Evolutionary conservation across 1,140 invertebrate species (phyloP).

Genomic region (Acromyrmex heyeri): DNA sequence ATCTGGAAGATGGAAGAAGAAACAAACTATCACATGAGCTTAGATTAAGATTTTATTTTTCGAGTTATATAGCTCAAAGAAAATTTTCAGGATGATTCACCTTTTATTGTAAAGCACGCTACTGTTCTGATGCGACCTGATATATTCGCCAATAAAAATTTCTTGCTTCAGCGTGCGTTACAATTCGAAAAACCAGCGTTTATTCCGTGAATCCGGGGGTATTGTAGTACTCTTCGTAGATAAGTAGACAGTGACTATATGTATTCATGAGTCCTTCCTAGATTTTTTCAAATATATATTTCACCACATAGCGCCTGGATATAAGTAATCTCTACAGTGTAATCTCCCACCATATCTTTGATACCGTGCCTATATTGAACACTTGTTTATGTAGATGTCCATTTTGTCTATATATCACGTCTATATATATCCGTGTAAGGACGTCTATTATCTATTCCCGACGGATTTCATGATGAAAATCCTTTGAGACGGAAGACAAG

Average conservation of each 20-base stretch:
- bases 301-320: slow-evolving; percentile 23
- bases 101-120: background rate
- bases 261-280: slow-evolving; percentile 26
- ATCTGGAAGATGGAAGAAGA: background rate
- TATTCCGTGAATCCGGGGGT: slow-evolving; percentile 38
- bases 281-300: slow-evolving; percentile 19
- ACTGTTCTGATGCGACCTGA: background rate
- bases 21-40: background rate
- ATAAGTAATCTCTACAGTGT: slow-evolving; percentile 40
- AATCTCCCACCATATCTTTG: slow-evolving; percentile 27
- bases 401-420: slow-evolving; percentile 8
- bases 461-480: slow-evolving; percentile 7
- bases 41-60: background rate
- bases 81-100: background rate
- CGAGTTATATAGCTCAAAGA: background rate
- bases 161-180: background rate
- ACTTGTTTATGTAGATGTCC: slow-evolving; percentile 34
- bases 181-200: slow-evolving; percentile 10
- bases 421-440: background rate
- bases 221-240: slow-evolving; percentile 51
- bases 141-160: background rate
- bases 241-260: slow-evolving; percentile 45
- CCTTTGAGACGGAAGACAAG: background rate
- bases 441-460: too few species aligned
- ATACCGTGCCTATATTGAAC: slow-evolving; percentile 36